These are phyloP conservation scores for Laticauda laticaudata DNA, from an alignment of 2,113 vertebrate genomes.

Conservation along the genomic window DNA sequence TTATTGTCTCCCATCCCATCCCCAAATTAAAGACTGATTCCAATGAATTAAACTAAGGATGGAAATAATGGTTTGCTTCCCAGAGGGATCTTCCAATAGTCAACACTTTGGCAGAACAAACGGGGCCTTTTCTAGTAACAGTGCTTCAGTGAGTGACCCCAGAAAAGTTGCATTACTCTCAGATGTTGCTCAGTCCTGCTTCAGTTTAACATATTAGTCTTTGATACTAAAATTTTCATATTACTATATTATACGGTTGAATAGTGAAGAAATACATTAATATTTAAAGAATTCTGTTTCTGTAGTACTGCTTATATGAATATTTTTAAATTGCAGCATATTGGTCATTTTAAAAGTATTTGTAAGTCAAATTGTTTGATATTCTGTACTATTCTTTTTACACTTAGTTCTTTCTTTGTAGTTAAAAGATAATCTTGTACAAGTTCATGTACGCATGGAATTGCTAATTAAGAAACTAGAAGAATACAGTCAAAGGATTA, in stretches of 20 bases:
- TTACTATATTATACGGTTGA: background rate
- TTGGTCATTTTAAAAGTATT: background rate
- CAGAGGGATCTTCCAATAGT: background rate
- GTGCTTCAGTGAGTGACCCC: background rate
- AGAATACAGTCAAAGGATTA: background rate
- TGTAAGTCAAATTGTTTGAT: background rate
- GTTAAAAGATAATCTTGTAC: conserved; percentile 69
- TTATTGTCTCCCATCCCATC: background rate
- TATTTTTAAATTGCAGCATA: background rate
- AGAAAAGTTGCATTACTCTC: background rate
- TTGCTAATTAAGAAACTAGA: conserved; percentile 45
- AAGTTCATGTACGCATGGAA: conserved; percentile 18
- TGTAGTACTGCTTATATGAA: background rate
- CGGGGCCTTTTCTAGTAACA: background rate
- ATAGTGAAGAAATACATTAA: background rate
- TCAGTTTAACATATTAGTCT: background rate
- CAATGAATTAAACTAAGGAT: background rate
- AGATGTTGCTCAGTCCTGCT: background rate
- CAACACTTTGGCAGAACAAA: background rate
- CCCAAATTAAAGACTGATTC: background rate
- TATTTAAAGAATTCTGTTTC: background rate
- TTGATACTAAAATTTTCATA: background rate
- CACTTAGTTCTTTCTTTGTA: conserved; percentile 29
- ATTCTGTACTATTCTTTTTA: background rate
- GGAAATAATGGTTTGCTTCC: background rate